Conservation (phyloP, 2,797 vertebrate genomes). For the Salarias fasciatus region DNA sequence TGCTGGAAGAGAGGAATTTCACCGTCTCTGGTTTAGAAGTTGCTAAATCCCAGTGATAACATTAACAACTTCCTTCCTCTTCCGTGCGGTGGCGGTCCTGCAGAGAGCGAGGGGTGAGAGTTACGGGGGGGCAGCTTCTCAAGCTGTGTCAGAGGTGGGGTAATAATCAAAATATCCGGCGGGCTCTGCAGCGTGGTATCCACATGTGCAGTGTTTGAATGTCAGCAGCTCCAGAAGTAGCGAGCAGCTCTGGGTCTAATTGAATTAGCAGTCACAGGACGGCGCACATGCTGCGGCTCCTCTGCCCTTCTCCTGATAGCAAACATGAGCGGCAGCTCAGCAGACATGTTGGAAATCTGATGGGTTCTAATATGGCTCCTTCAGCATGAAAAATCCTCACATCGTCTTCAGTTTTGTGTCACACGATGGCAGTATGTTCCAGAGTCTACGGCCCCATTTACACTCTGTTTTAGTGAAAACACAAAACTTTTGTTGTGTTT, state of each 20-base stretch:
- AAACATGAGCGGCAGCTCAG: constrained; percentile 6
- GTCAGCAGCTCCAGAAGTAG: constrained; percentile 28
- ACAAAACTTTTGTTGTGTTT: too few species aligned
- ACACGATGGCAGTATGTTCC: too few species aligned
- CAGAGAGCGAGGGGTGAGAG: constrained; percentile 28
- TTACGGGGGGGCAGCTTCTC: not conserved
- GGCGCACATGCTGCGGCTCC: constrained; percentile 29
- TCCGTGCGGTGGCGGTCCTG: constrained; percentile 31
- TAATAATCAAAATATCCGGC: constrained; percentile 4
- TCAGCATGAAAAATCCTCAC: too few species aligned
- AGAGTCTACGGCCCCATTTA: too few species aligned
- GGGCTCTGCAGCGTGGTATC: not conserved
- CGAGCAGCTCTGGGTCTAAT: constrained; percentile 55
- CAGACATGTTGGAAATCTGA: not conserved
- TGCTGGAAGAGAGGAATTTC: constrained; percentile 18
- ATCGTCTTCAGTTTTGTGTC: too few species aligned
- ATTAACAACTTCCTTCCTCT: constrained; percentile 62
- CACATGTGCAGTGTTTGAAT: constrained; percentile 18
- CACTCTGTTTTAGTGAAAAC: too few species aligned
- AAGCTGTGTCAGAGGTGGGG: not conserved
- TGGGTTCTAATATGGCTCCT: too few species aligned
- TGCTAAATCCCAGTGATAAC: constrained; percentile 45
- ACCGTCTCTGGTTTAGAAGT: constrained; percentile 30
- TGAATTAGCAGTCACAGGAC: constrained; percentile 75
- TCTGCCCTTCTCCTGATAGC: constrained; percentile 29